Evolutionary conservation across 35 echinoderm and acorn worm species (phyloP), one percentile per base, ranked within the genome.

Genomic region (Stichopus chloronotus): DNA sequence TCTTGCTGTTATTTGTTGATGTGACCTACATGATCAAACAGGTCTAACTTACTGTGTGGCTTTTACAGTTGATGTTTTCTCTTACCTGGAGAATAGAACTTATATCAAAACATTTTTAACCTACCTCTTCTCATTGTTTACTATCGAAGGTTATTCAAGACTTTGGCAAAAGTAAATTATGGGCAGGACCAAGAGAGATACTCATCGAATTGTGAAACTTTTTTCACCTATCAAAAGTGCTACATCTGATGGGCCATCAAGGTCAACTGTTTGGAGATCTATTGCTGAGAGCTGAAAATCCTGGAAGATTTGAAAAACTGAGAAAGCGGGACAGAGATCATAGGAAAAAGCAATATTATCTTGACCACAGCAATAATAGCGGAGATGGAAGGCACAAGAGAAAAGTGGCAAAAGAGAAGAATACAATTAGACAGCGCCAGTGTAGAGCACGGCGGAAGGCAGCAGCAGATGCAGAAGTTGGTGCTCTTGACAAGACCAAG

Each of bases 191-290:
- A 85, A 85, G 82, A 58, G 53, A 55, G 25, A 85, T 30, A 21
- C 11, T 14, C 53, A 56, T 58, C 82, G 5, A 9, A 85, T 9
- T 13, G 82, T 85, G 52, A 85, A 85, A 56, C 82, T 85, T 8
- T 85, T 85, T 56, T n/a, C 82, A 85, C 25, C 82, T 55, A 58
- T 25, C 19, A 55, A 85, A 85, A 43, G n/a, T 85, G 12, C 82
- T 85, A 52, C 82, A 56, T 54, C 24, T 85, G 20, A 43, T 56
- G 82, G 24, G 20, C 82, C 52, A 85, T 85, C 82, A 17, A 85
- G 52, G 53, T 85, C 82, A 54, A 85, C 82, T n/a, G 54, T 85
- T 58, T 85, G 82, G 82, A 85, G 82, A 56, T 8, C 24, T 30
- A 85, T n/a, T 2, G 52, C 82, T 13, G 20, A 85, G 20, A 55